phyloP scores from a whole-genome alignment of 2,888 invertebrate genomes.

The Calameuta pallipes region DNA sequence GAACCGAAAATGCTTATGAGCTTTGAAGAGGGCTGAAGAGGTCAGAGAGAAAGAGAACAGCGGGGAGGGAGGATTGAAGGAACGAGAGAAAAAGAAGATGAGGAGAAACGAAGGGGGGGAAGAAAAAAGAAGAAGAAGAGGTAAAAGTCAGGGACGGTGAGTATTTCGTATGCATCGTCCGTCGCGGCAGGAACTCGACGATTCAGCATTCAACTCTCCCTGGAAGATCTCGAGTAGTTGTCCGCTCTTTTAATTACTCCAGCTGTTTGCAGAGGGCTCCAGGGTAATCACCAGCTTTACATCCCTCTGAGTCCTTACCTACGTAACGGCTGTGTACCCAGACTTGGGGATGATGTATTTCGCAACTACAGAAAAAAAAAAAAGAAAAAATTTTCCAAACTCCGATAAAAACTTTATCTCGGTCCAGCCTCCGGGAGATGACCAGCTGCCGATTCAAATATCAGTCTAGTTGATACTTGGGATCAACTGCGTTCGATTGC shows the following conservation, averaged over 20 bases:
- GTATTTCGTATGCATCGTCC: not conserved
- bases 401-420: not conserved
- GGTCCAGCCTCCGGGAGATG: no score
- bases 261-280: slow-evolving; percentile 24
- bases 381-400: not conserved
- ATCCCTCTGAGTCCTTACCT: slow-evolving; percentile 19
- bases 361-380: slow-evolving; percentile 1
- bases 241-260: slow-evolving; percentile 24
- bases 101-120: no score
- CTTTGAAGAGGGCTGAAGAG: no score
- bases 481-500: no score
- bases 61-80: no score
- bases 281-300: slow-evolving; percentile 24
- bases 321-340: slow-evolving; percentile 12
- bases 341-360: slow-evolving; percentile 16
- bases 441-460: no score
- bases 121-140: no score
- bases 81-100: no score
- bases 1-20: no score
- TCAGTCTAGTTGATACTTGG: no score
- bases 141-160: no score
- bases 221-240: slow-evolving; percentile 24
- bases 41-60: no score
- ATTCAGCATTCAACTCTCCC: slow-evolving; percentile 21
- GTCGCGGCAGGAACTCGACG: slow-evolving; percentile 14